Evolutionary conservation across 2,113 vertebrate genomes (phyloP).

Genomic region (Alethe diademata): DNA sequence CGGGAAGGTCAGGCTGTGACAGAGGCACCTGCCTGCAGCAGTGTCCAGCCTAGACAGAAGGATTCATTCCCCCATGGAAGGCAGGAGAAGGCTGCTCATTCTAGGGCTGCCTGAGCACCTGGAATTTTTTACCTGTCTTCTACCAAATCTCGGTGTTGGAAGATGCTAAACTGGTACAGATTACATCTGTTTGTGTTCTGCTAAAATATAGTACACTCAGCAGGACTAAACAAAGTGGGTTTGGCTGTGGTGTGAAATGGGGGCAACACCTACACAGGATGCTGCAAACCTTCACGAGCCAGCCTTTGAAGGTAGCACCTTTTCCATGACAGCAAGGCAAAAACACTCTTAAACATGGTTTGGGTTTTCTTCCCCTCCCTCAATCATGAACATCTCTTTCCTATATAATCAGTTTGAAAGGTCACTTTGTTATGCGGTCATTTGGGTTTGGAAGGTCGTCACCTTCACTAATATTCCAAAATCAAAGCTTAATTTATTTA

Average conservation of each 20-base stretch:
- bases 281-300: neutral
- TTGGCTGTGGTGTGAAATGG: neutral
- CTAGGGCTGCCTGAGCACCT: neutral
- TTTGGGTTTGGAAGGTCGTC: neutral
- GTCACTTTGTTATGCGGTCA: neutral
- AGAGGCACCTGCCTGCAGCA: neutral
- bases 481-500: neutral
- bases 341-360: neutral
- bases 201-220: neutral
- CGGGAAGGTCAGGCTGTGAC: neutral
- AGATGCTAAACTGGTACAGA: neutral
- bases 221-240: neutral
- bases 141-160: neutral
- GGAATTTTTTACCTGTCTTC: neutral
- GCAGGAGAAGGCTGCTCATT: neutral
- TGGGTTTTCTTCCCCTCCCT: neutral
- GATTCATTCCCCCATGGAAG: neutral
- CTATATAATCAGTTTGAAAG: neutral
- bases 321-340: neutral
- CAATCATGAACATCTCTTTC: neutral
- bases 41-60: neutral
- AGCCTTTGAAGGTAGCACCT: neutral
- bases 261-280: neutral
- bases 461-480: neutral
- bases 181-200: neutral